A percentile compares a stretch with the other conserved stretches of the same genome.
These are phyloP conservation scores for Cactoblastis cactorum DNA, from an alignment of 2,888 invertebrate species.

Conservation along the genomic window DNA sequence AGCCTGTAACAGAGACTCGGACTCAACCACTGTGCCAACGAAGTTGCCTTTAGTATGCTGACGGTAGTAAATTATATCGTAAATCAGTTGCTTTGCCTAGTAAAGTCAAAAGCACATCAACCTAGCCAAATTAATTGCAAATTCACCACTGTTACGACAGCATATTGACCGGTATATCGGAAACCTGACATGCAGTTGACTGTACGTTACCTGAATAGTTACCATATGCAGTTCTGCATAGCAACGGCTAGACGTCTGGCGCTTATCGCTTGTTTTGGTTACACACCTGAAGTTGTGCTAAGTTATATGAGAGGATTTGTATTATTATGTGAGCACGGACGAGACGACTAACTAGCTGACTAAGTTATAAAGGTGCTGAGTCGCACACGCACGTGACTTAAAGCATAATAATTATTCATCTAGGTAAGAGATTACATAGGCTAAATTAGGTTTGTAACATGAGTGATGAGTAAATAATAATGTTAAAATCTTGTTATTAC, in stretches of 20 bases:
- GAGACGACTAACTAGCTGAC: constrained; percentile 17
- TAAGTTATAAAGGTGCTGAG: constrained; percentile 10
- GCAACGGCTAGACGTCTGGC: constrained; percentile 19
- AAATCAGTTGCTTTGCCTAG: background rate
- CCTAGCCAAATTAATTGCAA: no score
- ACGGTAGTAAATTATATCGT: background rate
- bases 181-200: no score
- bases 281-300: constrained; percentile 20
- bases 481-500: no score
- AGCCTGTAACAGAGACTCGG: no score
- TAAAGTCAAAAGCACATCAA: no score
- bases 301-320: constrained; percentile 15
- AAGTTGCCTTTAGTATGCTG: no score
- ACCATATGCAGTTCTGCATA: constrained; percentile 15
- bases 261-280: constrained; percentile 22
- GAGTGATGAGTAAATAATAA: no score
- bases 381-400: constrained; percentile 7
- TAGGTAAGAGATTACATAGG: background rate
- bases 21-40: no score
- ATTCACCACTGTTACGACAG: no score
- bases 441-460: background rate
- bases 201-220: constrained; percentile 14
- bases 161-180: no score
- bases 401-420: background rate
- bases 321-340: no score